These are phyloP conservation scores for Trachelus tabidus DNA, from an alignment of 2,888 invertebrate species.

Conservation along the genomic window DNA sequence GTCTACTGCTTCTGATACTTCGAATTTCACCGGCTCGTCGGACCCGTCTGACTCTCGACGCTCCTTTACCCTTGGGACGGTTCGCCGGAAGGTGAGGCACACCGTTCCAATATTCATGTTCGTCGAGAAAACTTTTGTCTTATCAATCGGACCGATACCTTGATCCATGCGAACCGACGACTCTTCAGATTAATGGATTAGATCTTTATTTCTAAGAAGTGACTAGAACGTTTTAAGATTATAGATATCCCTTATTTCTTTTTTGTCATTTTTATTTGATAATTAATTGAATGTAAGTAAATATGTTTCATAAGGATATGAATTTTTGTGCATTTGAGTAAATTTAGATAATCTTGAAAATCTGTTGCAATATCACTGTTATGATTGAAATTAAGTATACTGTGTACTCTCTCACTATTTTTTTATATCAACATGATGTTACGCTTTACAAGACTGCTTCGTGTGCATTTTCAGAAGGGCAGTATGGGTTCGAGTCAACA, in stretches of 20 bases:
- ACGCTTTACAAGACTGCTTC: not conserved
- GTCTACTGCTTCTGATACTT: constrained; percentile 43
- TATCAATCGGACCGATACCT: not conserved
- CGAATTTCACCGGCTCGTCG: not conserved
- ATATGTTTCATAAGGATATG: not conserved
- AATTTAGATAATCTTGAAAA: not conserved
- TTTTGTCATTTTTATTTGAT: not conserved
- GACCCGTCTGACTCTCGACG: not conserved
- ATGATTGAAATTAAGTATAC: not conserved
- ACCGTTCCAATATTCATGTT: not conserved
- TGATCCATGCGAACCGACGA: not conserved
- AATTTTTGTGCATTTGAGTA: not conserved
- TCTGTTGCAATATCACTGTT: not conserved
- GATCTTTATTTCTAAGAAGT: not conserved
- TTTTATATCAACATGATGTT: not conserved
- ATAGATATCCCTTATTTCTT: not conserved
- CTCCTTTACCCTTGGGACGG: not conserved
- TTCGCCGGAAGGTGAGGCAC: not conserved
- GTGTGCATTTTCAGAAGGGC: constrained; percentile 28
- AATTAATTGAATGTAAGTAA: not conserved
- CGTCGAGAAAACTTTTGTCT: not conserved
- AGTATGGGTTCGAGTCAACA: constrained; percentile 77
- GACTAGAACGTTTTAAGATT: not conserved
- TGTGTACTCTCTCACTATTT: not conserved
- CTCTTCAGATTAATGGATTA: not conserved